Evolutionary conservation across 2,888 invertebrate species (phyloP).

Genomic region (Adelognathus sp.): DNA sequence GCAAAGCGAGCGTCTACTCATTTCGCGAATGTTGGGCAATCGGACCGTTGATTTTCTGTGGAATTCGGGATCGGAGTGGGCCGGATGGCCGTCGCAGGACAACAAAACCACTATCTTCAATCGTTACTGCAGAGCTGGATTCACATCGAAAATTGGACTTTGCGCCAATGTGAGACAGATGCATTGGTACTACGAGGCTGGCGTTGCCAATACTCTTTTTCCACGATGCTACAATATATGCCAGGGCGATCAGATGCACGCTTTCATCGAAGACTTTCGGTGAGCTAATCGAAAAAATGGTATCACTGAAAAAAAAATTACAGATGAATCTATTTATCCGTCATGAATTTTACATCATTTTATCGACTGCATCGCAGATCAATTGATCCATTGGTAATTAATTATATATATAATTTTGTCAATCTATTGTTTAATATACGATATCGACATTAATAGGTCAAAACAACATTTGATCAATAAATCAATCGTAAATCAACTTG

Average conservation of each 20-base stretch:
- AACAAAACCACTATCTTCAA: conserved; percentile 88
- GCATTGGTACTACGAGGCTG: conserved; percentile 93
- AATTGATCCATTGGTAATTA: background rate
- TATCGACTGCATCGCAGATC: too few relatives aligned
- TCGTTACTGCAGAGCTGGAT: conserved; percentile 92
- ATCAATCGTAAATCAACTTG: background rate
- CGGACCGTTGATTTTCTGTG: conserved; percentile 94
- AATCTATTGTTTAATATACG: too few relatives aligned
- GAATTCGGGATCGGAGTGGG: conserved; percentile 93
- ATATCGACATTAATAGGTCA: background rate
- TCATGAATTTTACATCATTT: too few relatives aligned
- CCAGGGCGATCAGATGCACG: conserved; percentile 90
- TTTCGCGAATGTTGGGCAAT: conserved; percentile 90
- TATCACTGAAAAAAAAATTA: background rate
- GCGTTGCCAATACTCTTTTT: conserved; percentile 90
- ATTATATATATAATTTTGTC: too few relatives aligned
- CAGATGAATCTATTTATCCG: background rate
- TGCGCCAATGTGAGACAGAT: conserved; percentile 90
- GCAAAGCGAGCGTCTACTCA: conserved; percentile 76
- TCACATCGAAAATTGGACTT: conserved; percentile 95
- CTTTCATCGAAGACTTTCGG: conserved; percentile 94
- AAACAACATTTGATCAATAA: background rate
- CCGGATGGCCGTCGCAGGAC: conserved; percentile 85
- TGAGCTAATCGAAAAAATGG: conserved; percentile 39
- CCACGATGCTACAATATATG: conserved; percentile 94